Base-by-base conservation (phyloP, 2,888 invertebrate genomes). In the Brachycybe producta region DNA sequence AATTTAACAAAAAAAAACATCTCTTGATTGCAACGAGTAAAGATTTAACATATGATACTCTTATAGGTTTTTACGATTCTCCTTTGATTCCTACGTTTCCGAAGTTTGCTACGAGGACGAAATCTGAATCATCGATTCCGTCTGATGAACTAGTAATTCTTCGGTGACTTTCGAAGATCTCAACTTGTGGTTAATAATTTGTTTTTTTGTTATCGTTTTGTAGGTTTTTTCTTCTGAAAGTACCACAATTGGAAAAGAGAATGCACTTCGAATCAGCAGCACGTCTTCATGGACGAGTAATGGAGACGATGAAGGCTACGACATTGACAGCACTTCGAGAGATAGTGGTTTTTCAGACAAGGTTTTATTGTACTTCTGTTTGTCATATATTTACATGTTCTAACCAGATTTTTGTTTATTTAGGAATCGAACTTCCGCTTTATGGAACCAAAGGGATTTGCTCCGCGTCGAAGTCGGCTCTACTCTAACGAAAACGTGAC, bases 271-370 rank as follows among this genome's bases (percentile, higher is more conserved):
- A 13, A 40, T 15, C 23, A 27, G 24, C 5, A 40, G 40, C 24
- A 40, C 26, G 15, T n/a, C n/a, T 28, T 43, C 27, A 1, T 43
- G 43, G 43, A 23, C 27, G n/a, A 43, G 43, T 13, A 27, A 27
- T n/a, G 3, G 2, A 19, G n/a, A 27, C n/a, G 30, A 43, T n/a
- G 28, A 1, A 15, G 26, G 5, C 32, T 13, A 21, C 3, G 42
- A 43, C 2, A 19, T 35, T 42, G 49, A 49, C 26, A 13, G 42
- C 23, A 49, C 19, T 34, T 49, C 49, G 1, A 2, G 35, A 11
- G 49, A 49, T 26, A 49, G 49, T 17, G 49, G 49, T 15, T 49
- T 49, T n/a, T 21, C 19, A 3, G 49, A 49, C 24, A 49, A 49
- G 49, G 49, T 49, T 45, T 15, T 5, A 41, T 30, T 30, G 32